Percentiles rank a stretch among this genome's conserved stretches.
These are phyloP conservation scores for Pseudoips prasinana DNA, from an alignment of 2,888 invertebrate genomes.

Conservation along the genomic window DNA sequence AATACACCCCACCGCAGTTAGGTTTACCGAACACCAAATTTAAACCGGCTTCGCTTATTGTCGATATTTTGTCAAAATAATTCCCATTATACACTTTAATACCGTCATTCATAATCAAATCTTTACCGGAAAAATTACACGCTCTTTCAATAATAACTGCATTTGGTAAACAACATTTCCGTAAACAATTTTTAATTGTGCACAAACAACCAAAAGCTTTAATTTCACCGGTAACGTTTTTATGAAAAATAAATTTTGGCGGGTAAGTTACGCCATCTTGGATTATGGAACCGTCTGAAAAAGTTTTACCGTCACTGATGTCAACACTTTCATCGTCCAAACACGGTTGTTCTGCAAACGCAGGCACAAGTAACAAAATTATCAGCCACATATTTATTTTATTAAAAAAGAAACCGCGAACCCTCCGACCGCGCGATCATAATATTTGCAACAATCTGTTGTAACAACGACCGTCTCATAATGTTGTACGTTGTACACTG, in stretches of 20 bases:
- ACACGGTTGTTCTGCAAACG: conserved; percentile 36
- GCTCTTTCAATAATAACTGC: conserved; percentile 30
- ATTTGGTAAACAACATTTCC: conserved; percentile 63
- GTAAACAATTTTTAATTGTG: conserved; percentile 47
- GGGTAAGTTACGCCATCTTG: conserved; percentile 46
- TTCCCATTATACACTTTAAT: conserved; percentile 36
- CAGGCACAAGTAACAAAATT: conserved; percentile 28
- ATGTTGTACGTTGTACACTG: conserved; percentile 29
- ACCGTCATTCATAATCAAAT: conserved; percentile 39
- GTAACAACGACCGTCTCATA: conserved; percentile 29
- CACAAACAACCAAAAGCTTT: conserved; percentile 59
- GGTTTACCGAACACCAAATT: too few species aligned
- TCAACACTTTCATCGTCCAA: conserved; percentile 47
- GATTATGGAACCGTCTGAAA: conserved; percentile 34
- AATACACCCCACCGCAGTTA: too few species aligned
- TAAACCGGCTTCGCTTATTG: too few species aligned
- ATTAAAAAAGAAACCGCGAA: conserved; percentile 15
- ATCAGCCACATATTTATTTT: conserved; percentile 26
- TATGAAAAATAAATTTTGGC: conserved; percentile 43
- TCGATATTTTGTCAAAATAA: too few species aligned
- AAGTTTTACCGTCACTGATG: conserved; percentile 35
- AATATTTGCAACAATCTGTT: conserved; percentile 21
- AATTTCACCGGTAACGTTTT: conserved; percentile 42
- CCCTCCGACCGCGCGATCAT: too few species aligned
- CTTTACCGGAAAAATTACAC: conserved; percentile 27